These are phyloP conservation scores for Hermaeophaga mercurialis DNA, from an alignment of 2,888 invertebrate species.

Conservation along the genomic window DNA sequence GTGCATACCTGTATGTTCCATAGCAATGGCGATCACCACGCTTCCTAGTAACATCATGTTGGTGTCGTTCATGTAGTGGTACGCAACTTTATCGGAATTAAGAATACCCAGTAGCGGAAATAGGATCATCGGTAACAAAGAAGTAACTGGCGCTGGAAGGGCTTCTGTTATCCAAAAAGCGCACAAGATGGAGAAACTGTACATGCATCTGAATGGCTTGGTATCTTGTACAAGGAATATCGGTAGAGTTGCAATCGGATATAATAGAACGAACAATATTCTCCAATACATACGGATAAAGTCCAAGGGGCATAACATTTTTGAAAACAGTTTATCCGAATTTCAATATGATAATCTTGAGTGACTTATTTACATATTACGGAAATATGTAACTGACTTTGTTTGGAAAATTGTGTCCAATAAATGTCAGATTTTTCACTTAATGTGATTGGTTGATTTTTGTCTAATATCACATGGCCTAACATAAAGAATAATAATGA, in stretches of 20 bases:
- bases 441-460: no score
- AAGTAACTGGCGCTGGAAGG: slow-evolving; percentile 80
- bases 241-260: slow-evolving; percentile 72
- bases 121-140: slow-evolving; percentile 78
- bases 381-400: no score
- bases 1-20: slow-evolving; percentile 88
- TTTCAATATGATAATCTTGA: no score
- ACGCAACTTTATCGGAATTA: slow-evolving; percentile 64
- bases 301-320: no score
- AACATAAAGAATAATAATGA: no score
- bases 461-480: no score
- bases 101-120: slow-evolving; percentile 83
- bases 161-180: slow-evolving; percentile 72
- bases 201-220: slow-evolving; percentile 74
- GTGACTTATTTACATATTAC: no score
- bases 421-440: no score
- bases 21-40: slow-evolving; percentile 86
- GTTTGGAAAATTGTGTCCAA: no score
- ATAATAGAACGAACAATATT: slow-evolving; percentile 69
- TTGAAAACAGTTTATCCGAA: no score
- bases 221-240: slow-evolving; percentile 65
- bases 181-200: slow-evolving; percentile 78
- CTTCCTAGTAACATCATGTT: slow-evolving; percentile 90
- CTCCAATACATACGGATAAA: slow-evolving; percentile 87
- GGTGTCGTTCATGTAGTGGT: slow-evolving; percentile 78